Evolutionary conservation across 2,113 vertebrate genomes (phyloP).

Genomic region (Plectropomus leopardus): DNA sequence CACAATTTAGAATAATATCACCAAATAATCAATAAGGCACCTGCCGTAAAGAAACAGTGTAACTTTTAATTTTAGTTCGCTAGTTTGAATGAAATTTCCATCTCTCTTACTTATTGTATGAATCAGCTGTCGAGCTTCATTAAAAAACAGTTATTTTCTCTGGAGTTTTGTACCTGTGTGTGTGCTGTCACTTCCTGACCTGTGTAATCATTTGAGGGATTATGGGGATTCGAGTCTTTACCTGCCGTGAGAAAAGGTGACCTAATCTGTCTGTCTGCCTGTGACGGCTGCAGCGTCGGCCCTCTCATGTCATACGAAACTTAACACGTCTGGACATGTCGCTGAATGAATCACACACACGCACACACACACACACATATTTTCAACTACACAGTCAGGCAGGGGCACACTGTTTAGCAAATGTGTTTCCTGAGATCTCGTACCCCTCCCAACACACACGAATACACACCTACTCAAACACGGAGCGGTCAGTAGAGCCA

Average conservation of each 20-base stretch:
- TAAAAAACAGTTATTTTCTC: background rate
- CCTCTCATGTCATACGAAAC: constrained; percentile 17
- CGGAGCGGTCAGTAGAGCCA: constrained; percentile 41
- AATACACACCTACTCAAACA: constrained; percentile 58
- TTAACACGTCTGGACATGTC: constrained; percentile 48
- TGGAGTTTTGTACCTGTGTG: constrained; percentile 11
- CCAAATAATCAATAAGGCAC: too few species aligned
- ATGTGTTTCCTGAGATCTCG: constrained; percentile 38
- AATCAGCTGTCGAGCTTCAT: constrained; percentile 11
- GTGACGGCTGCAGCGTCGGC: constrained; percentile 13
- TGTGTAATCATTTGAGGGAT: constrained; percentile 55
- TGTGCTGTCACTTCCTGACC: constrained; percentile 38
- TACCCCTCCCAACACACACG: constrained; percentile 15
- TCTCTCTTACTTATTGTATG: background rate
- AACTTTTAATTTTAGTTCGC: too few species aligned
- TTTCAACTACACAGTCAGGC: background rate
- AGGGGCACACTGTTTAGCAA: constrained; percentile 38
- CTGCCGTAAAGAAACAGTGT: too few species aligned
- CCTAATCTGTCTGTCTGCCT: constrained; percentile 40
- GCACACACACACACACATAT: background rate
- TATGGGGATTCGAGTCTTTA: constrained; percentile 67
- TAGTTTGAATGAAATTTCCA: background rate
- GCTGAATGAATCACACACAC: background rate
- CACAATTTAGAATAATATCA: background rate
- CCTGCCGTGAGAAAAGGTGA: constrained; percentile 57